Conservation (phyloP, 2,113 vertebrate genomes). For the Daboia siamensis region DNA sequence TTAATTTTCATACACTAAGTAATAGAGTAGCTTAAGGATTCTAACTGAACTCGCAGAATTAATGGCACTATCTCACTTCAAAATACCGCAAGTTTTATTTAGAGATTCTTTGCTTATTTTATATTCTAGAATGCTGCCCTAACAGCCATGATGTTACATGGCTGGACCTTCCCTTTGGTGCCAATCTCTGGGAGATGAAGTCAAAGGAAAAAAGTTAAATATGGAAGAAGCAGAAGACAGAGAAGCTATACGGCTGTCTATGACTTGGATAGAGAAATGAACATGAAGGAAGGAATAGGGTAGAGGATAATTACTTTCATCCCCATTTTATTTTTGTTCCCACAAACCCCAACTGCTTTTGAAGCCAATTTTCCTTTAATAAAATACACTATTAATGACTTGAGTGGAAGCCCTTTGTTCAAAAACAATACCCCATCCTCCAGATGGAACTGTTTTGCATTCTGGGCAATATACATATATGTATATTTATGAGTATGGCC, state of each 20-base stretch:
- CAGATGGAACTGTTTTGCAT: slow-evolving; percentile 65
- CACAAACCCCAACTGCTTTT: slow-evolving; percentile 76
- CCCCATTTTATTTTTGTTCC: slow-evolving; percentile 72
- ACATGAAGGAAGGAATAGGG: slow-evolving; percentile 61
- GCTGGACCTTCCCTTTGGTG: slow-evolving; percentile 59
- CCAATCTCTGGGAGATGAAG: slow-evolving; percentile 62
- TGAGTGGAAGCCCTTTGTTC: slow-evolving; percentile 70
- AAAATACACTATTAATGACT: slow-evolving; percentile 77
- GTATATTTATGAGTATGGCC: slow-evolving; percentile 57
- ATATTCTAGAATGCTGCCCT: background rate
- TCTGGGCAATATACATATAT: slow-evolving; percentile 54
- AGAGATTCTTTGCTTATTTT: background rate
- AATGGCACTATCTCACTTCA: background rate
- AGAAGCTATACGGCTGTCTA: slow-evolving; percentile 55
- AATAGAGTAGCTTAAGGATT: background rate
- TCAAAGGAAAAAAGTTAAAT: slow-evolving; percentile 70
- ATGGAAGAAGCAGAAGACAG: slow-evolving; percentile 66
- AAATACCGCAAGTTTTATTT: background rate
- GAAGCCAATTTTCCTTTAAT: slow-evolving; percentile 79
- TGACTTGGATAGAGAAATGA: slow-evolving; percentile 64
- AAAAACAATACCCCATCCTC: slow-evolving; percentile 68
- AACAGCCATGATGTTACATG: background rate
- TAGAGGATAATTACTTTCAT: slow-evolving; percentile 75
- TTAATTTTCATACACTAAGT: background rate
- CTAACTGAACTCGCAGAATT: background rate